Base-by-base conservation (phyloP, 2,888 invertebrate species). In the Coremacera marginata region DNA sequence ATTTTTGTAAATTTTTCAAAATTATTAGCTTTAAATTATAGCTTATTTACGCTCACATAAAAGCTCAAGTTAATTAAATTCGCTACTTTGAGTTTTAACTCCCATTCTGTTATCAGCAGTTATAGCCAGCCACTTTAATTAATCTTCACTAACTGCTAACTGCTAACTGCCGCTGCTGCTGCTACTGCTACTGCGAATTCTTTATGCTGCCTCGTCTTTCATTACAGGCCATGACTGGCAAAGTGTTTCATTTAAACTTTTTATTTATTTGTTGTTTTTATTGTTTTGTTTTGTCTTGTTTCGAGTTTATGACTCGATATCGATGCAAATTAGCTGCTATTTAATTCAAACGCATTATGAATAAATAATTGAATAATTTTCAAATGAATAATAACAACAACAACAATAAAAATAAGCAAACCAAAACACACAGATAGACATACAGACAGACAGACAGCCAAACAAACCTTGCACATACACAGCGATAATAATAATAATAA, bases 271-370 rank as follows among this genome's bases (percentile, higher is more conserved):
- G 25, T 60, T 60, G 25, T 60, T 60, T 22, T 9, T 60, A 14
- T 19, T 71, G 55, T 51, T 9, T 44, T 55, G 8, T 37, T 34
- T 71, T 9, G 5, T 16, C 27, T 62, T 14, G 49, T 16, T 73
- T 49, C 31, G 22, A 62, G 60, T 70, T 71, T 71, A 71, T 60
- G 71, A 71, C 71, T 57, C 68, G 68, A 71, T 71, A 71, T 57
- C 71, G 60, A 71, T 71, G 71, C 71, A 71, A 68, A 71, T 71
- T 71, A 71, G 71, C 57, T 71, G 57, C 71, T 71, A 60, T 71
- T 71, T 71, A 71, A 71, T 71, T 55, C 71, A 68, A 37, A 71
- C 71, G 71, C 71, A 71, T 71, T 71, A n/a, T 73, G 73, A 73
- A 73, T 73, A 22, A 52, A 34, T 73, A 73, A 73, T 73, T 65